These are phyloP conservation scores for Nilaparvata lugens DNA, from an alignment of 1,140 invertebrate species.

Conservation along the genomic window DNA sequence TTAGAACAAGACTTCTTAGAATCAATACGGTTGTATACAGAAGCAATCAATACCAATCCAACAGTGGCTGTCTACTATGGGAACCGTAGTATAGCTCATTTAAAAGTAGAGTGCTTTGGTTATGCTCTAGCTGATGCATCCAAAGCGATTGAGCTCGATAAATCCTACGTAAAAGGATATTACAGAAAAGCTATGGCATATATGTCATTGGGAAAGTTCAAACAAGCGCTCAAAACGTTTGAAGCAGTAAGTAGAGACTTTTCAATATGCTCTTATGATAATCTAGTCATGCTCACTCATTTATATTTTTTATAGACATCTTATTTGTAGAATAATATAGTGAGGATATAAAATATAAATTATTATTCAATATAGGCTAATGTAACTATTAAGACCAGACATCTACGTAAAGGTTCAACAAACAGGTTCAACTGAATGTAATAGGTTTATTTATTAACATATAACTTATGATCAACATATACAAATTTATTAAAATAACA, in stretches of 20 bases:
- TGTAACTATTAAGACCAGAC: no score
- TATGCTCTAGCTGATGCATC: constrained; percentile 87
- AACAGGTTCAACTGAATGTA: no score
- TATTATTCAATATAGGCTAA: no score
- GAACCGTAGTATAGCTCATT: constrained; percentile 91
- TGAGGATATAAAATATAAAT: no score
- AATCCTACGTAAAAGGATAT: constrained; percentile 84
- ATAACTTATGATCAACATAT: no score
- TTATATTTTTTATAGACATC: no score
- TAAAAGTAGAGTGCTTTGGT: constrained; percentile 88
- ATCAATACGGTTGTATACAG: constrained; percentile 83
- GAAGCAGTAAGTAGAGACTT: constrained; percentile 63
- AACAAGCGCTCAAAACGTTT: constrained; percentile 91
- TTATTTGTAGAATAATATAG: no score
- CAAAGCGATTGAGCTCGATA: constrained; percentile 83
- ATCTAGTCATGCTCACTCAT: no score
- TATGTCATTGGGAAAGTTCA: constrained; percentile 97
- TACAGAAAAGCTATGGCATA: constrained; percentile 92
- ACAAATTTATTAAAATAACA: no score
- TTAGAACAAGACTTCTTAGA: constrained; percentile 81
- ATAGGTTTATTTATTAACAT: no score
- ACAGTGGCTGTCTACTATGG: constrained; percentile 80
- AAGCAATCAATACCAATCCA: constrained; percentile 84
- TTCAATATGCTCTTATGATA: no score
- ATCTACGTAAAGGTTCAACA: no score